A percentile compares a stretch with the other conserved stretches of the same genome.
These are phyloP conservation scores for Athene cunicularia DNA, from an alignment of 2,113 vertebrate species.

Conservation along the genomic window DNA sequence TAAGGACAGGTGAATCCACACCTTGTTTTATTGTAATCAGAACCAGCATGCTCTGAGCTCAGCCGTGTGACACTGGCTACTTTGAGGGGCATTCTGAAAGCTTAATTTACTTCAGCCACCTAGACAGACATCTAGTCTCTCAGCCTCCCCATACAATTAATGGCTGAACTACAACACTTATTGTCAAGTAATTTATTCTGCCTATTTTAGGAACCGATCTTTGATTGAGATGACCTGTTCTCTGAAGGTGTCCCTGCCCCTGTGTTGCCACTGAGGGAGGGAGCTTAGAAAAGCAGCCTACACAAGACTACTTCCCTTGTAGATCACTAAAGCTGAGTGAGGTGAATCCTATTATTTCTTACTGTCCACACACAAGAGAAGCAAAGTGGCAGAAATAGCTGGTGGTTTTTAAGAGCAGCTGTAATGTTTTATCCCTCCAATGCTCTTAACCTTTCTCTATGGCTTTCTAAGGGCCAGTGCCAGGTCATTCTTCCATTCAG, in stretches of 20 bases:
- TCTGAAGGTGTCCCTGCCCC: not conserved
- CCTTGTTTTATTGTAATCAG: not conserved
- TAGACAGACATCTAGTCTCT: not conserved
- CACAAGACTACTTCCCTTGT: not conserved
- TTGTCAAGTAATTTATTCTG: not conserved
- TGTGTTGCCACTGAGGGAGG: not conserved
- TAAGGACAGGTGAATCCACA: not conserved
- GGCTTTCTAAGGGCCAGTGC: not conserved
- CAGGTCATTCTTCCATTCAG: not conserved
- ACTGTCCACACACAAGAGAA: not conserved
- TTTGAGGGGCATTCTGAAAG: not conserved
- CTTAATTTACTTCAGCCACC: not conserved
- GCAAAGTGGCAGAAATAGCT: not conserved
- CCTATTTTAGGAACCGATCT: not conserved
- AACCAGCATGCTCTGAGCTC: not conserved
- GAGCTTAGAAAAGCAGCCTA: not conserved
- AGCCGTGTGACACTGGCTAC: not conserved
- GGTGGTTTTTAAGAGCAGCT: not conserved
- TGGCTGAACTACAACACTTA: not conserved
- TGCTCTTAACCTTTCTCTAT: not conserved
- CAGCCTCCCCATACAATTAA: not conserved
- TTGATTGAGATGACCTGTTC: not conserved
- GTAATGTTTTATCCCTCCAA: not conserved
- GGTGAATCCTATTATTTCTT: not conserved
- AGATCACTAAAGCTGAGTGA: not conserved